Base-by-base conservation (phyloP, 2,113 vertebrate genomes). In the Hippocampus abdominalis region DNA sequence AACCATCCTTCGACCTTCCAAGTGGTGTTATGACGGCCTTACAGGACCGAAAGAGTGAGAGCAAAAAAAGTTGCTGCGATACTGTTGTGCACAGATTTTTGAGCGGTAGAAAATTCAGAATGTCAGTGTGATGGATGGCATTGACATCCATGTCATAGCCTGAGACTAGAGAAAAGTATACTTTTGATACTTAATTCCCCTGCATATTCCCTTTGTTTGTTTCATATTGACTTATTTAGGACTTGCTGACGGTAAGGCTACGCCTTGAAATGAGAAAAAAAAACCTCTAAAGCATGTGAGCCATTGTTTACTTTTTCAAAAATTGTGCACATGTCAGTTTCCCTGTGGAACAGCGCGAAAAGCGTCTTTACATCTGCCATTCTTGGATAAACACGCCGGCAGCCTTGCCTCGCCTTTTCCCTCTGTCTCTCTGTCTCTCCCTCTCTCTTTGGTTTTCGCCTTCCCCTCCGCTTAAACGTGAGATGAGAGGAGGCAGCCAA, bases 301-400 rank as follows among this genome's bases (percentile, higher is more conserved):
- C 81, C 76, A 86, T 89, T 91, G 88, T 89, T 91, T 90, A 87
- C 88, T 91, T 89, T 88, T 83, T 83, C 48, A 82, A 87, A 82
- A 87, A 83, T 68, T 80, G 80, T 84, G 81, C 90, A 87, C 80
- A 87, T 90, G 81, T 90, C 88, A 88, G 72, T 81, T 87, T 90
- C 86, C 87, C 88, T 70, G 78, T 40, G 84, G 84, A 85, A 82
- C 51, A 76, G 74, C 69, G 72, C 83, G 81, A 81, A 70, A 79
- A 83, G 79, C 77, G 72, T 83, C 86, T 86, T 90, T 88, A 87
- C 87, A 89, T 89, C 86, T 90, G 86, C 87, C 77, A 85, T 85
- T 89, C 88, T 87, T 90, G 83, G 84, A 87, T 84, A 88, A 90
- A 90, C 81, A 88, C 84, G 83, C 86, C 83, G 75, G 64, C 81